These are phyloP conservation scores for Brachyopa scutellaris DNA, from an alignment of 2,888 invertebrate genomes.

Conservation along the genomic window DNA sequence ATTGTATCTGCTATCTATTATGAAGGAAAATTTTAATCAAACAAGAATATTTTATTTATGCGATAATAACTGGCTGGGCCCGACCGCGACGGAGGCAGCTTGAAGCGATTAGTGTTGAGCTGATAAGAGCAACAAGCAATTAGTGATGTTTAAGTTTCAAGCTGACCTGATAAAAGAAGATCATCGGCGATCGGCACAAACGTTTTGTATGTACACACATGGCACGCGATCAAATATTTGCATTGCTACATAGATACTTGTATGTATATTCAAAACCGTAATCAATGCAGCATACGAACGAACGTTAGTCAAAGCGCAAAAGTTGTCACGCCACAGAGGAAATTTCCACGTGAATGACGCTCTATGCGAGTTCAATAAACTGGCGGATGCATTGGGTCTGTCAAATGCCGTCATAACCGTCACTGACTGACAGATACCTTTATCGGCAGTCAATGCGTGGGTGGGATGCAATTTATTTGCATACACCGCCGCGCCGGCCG, in stretches of 20 bases:
- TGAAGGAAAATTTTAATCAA: background rate
- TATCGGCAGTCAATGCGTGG: constrained; percentile 2
- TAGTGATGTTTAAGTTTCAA: constrained; percentile 16
- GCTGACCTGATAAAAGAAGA: constrained; percentile 24
- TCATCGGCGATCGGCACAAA: too few species aligned
- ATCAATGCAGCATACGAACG: background rate
- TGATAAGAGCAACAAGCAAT: constrained; percentile 42
- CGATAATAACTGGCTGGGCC: background rate
- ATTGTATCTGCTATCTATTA: constrained; percentile 7
- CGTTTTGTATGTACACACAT: background rate
- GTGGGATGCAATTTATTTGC: constrained; percentile 29
- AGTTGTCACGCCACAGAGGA: background rate
- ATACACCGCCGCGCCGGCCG: background rate
- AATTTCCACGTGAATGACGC: constrained; percentile 32
- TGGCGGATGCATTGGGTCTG: background rate
- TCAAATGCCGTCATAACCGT: background rate
- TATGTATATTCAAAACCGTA: background rate
- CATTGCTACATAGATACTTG: too few species aligned
- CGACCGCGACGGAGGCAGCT: background rate
- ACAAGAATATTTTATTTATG: constrained; percentile 15
- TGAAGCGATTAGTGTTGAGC: background rate
- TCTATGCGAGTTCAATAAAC: constrained; percentile 25
- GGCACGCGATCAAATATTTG: constrained; percentile 40
- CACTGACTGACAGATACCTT: background rate
- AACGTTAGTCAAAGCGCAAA: background rate